These are phyloP conservation scores for Amphiduros pacificus DNA, from an alignment of 2,888 invertebrate species.

Conservation along the genomic window DNA sequence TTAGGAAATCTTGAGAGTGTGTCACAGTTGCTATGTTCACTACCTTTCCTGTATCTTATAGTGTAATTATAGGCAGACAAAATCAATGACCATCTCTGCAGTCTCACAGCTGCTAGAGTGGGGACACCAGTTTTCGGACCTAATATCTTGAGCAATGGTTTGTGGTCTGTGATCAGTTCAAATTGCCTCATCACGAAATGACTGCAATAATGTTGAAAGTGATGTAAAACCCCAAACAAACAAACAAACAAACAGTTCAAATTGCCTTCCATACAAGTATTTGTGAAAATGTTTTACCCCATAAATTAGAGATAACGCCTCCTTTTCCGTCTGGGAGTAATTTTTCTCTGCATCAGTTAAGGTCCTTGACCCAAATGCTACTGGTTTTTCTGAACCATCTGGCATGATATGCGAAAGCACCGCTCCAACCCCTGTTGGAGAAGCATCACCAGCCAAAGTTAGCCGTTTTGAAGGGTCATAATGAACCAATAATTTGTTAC, in stretches of 20 bases:
- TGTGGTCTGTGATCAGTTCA: constrained; percentile 55
- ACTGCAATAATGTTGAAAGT: no score
- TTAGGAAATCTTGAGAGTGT: constrained; percentile 42
- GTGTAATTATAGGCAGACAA: constrained; percentile 52
- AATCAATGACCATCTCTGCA: constrained; percentile 42
- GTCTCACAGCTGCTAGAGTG: constrained; percentile 39
- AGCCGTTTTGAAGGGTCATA: constrained; percentile 39
- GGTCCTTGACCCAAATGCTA: constrained; percentile 56
- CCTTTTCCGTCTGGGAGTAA: constrained; percentile 55
- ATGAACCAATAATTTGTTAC: constrained; percentile 35
- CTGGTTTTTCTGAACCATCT: constrained; percentile 54
- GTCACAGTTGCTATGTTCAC: constrained; percentile 47
- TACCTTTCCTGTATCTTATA: constrained; percentile 42
- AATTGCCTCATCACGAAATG: no score
- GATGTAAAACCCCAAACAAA: no score
- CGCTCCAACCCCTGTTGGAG: constrained; percentile 42
- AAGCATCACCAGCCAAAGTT: constrained; percentile 53
- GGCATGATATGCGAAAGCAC: constrained; percentile 40
- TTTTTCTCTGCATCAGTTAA: constrained; percentile 54
- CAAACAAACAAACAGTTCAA: no score
- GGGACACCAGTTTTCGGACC: constrained; percentile 41
- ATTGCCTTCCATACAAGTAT: constrained; percentile 55
- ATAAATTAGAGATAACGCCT: constrained; percentile 55
- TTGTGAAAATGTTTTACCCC: constrained; percentile 56
- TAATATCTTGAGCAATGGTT: constrained; percentile 56